phyloP scores from a whole-genome alignment of 2,113 vertebrate species.

The Condylura cristata region DNA sequence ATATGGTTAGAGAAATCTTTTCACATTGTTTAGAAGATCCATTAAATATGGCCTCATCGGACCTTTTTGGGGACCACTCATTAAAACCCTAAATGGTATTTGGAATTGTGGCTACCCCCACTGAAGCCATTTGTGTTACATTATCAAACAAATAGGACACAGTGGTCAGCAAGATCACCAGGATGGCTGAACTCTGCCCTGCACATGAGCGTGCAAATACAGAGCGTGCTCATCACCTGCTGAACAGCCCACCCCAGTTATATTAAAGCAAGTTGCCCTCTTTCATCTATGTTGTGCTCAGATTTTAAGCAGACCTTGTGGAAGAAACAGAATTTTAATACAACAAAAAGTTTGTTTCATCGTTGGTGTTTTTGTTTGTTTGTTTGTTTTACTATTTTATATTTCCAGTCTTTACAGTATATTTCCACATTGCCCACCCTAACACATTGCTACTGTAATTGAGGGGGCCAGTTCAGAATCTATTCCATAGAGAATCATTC shows the following conservation, averaged over 20 bases:
- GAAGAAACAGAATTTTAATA: constrained; percentile 41
- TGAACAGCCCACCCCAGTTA: constrained; percentile 42
- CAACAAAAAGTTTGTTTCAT: constrained; percentile 25
- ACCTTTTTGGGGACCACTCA: constrained; percentile 60
- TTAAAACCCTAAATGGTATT: constrained; percentile 63
- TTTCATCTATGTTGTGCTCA: neutral
- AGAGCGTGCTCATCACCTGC: neutral
- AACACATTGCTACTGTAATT: constrained; percentile 17
- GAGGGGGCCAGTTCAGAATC: constrained; percentile 38
- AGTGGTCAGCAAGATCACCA: constrained; percentile 17
- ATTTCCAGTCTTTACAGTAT: neutral
- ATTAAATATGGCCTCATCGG: constrained; percentile 52
- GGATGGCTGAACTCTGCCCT: neutral
- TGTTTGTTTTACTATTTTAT: constrained; percentile 47
- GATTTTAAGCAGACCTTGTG: constrained; percentile 26
- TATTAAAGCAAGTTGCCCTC: neutral
- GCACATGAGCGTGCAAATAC: constrained; percentile 53
- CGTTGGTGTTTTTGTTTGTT: constrained; percentile 17
- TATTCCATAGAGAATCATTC: constrained; percentile 50
- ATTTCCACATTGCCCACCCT: constrained; percentile 1
- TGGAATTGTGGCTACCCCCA: constrained; percentile 36
- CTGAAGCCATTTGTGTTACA: constrained; percentile 60
- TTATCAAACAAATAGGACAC: neutral
- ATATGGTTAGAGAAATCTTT: constrained; percentile 60
- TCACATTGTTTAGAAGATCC: constrained; percentile 51